Base-by-base conservation (phyloP, 2,888 invertebrate species). In the Epistrophella euchroma region DNA sequence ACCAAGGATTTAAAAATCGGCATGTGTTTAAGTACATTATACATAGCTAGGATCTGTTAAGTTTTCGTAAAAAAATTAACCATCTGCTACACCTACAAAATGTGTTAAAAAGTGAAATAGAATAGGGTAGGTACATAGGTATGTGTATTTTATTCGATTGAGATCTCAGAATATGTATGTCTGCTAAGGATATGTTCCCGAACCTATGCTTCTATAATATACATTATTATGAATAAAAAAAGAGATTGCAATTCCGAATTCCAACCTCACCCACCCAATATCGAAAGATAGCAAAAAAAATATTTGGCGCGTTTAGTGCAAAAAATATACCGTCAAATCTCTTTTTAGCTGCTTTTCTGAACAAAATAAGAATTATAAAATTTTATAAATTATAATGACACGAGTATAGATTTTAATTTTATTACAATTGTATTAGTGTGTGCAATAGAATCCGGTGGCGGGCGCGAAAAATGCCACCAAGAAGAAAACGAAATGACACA, bases 401-500 rank as follows among this genome's bases (percentile, higher is more conserved):
- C 78, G 55, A 83, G 72, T 73, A 73, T 70, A 72, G 75, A 72
- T 84, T 74, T 60, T 32, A 52, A 37, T 22, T 60, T 40, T 22
- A 50, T 50, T 70, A 15, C 7, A 40, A 22, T 47, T 47, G 80
- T 62, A 50, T 72, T 58, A 19, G 75, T 72, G 81, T 68, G 50
- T 83, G 83, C 74, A 83, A 75, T 75, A 75, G 74, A 79, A 83
- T 78, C 71, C 60, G 71, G 66, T 58, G 82, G 71, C 71, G 82
- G 87, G 82, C 83, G 78, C 83, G 83, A 83, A 87, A 81, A 82
- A 40, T 60, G 71, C 84, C 80, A 71, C 52, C 50, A 62, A 76
- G 58, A 28, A 50, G 45, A 62, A 82, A 55, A 70, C 43, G 60
- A 62, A 70, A 78, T 58, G 58, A 70, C 73, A 77, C 35, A 56